Percentiles rank a stretch among this genome's conserved stretches.
These are phyloP conservation scores for Agelastica alni DNA, from an alignment of 2,888 invertebrate genomes.

Conservation along the genomic window DNA sequence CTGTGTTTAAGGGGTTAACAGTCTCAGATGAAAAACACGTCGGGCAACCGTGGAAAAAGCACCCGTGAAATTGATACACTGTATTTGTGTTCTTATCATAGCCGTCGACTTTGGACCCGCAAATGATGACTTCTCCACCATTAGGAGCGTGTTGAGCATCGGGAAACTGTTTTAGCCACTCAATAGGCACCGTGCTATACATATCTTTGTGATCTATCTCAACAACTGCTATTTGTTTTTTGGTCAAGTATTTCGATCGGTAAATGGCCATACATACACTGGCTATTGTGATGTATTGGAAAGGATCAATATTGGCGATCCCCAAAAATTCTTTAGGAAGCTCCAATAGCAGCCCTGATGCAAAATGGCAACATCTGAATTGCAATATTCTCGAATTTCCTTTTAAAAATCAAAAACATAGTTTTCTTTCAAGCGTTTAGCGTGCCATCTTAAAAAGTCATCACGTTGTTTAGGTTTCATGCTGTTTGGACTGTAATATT, in stretches of 20 bases:
- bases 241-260: not conserved
- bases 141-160: not conserved
- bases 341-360: conserved; percentile 34
- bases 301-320: not conserved
- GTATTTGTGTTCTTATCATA: conserved; percentile 1
- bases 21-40: not conserved
- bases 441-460: conserved; percentile 28
- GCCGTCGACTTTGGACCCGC: conserved; percentile 6
- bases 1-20: not conserved
- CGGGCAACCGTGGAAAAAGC: not conserved
- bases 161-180: conserved; percentile 5
- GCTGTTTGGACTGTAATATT: not conserved
- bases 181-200: not conserved
- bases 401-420: conserved; percentile 39
- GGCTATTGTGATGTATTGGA: not conserved
- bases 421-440: conserved; percentile 3
- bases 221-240: conserved; percentile 4
- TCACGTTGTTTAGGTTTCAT: not conserved
- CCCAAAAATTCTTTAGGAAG: not conserved
- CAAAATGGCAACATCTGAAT: conserved; percentile 40
- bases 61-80: conserved; percentile 13
- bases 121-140: conserved; percentile 2
- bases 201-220: conserved; percentile 1
- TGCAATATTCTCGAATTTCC: conserved; percentile 40
- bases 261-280: not conserved